phyloP scores from a whole-genome alignment of 2,797 vertebrate species.

The Tamandua tetradactyla region DNA sequence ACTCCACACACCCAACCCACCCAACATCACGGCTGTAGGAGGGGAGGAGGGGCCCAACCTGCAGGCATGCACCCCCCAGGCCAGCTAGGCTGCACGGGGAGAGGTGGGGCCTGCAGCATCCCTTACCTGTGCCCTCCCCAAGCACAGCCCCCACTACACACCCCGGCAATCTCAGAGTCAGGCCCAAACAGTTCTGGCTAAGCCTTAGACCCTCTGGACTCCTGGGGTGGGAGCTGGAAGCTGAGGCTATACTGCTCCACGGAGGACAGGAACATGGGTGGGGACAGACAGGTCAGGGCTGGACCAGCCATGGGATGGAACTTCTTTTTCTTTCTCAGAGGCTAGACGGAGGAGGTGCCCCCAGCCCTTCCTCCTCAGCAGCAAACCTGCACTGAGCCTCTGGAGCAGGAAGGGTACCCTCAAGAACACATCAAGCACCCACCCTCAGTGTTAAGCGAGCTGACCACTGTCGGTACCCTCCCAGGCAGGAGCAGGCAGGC shows the following conservation, averaged over 20 bases:
- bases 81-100: accelerated
- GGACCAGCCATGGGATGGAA: too few relatives aligned
- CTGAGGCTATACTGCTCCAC: conserved; percentile 67
- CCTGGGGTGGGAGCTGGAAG: not conserved
- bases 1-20: not conserved
- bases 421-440: not conserved
- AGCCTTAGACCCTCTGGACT: not conserved
- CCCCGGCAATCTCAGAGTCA: not conserved
- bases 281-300: conserved; percentile 27
- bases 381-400: not conserved
- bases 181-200: not conserved
- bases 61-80: not conserved
- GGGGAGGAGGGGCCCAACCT: not conserved
- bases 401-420: not conserved
- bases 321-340: not conserved
- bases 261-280: conserved; percentile 60
- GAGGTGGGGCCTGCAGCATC: not conserved
- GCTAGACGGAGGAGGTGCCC: not conserved
- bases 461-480: not conserved
- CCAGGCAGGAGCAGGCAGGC: not conserved
- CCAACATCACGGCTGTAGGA: not conserved
- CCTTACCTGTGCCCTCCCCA: not conserved
- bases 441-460: too few relatives aligned
- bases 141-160: not conserved
- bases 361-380: not conserved